Base-by-base conservation (phyloP, 2,113 vertebrate genomes). In the Petromus typicus region DNA sequence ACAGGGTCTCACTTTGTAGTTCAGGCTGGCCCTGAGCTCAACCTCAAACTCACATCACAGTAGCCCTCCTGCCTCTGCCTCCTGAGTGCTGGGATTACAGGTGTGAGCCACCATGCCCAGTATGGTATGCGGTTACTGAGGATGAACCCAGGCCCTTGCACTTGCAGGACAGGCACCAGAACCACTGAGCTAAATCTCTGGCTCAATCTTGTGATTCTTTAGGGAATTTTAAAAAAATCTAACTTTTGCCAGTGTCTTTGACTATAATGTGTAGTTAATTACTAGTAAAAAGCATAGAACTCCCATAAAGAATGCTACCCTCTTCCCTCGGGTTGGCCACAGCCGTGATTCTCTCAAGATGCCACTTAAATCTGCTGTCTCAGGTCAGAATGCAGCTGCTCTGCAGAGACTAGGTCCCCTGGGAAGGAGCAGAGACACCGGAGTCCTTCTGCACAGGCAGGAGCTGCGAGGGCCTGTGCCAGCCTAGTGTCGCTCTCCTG, bases 191-290 rank as follows among this genome's bases (percentile, higher is more conserved):
- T n/a, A n/a, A n/a, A n/a, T n/a, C n/a, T n/a, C n/a, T n/a, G n/a
- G n/a, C n/a, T n/a, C n/a, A n/a, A 57, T 11, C 4, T 0, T 32
- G 2, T 7, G 17, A 92, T 0, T 90, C 90, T 13, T 4, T 0
- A 79, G 34, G 20, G 71, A n/a, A 59, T 16, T 20, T n/a, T n/a
- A 27, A 32, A 18, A 69, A 87, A 34, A 27, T 56, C 67, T 57
- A 6, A n/a, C 34, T 27, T 80, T 63, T 32, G 40, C 18, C 76
- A 8, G 27, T 12, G 13, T 37, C 51, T 63, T 0, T 25, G 14
- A 40, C 7, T 12, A 9, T 25, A 37, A 0, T 0, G 8, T 61
- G 67, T 10, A 30, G 43, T 37, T 57, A 27, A 40, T 51, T 69
- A 23, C 27, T 27, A 54, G 64, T 43, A 12, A 84, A 73, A 63